Evolutionary conservation across 2,113 vertebrate species (phyloP).

Genomic region (Rhadina sibilatrix): DNA sequence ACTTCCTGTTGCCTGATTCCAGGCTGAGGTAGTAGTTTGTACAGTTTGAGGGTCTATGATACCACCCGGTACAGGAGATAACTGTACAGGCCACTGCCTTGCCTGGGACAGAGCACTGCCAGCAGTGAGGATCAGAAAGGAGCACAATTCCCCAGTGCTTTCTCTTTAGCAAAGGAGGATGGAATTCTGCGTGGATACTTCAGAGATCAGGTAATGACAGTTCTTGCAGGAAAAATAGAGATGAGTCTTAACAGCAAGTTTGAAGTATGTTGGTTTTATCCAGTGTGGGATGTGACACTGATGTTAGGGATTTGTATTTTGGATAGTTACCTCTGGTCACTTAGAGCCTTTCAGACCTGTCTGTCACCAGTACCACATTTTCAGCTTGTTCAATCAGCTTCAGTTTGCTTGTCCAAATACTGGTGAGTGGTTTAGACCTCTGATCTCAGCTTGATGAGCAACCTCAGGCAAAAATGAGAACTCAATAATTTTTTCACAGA

Average conservation of each 20-base stretch:
- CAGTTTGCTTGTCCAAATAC: background rate
- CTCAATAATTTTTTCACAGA: background rate
- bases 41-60: conserved; percentile 99
- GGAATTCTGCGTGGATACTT: conserved; percentile 17
- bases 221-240: background rate
- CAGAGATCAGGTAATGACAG: conserved; percentile 62
- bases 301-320: background rate
- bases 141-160: background rate
- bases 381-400: background rate
- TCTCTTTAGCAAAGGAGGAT: conserved; percentile 28
- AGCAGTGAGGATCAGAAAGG: background rate
- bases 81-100: conserved; percentile 99
- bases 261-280: background rate
- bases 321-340: background rate
- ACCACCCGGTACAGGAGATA: conserved; percentile 99
- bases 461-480: background rate
- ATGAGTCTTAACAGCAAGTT: background rate
- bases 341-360: background rate
- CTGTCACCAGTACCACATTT: background rate
- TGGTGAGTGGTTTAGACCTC: background rate
- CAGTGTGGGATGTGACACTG: background rate
- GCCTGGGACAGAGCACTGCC: conserved; percentile 88
- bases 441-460: background rate
- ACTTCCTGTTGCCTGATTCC: conserved; percentile 79
- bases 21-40: conserved; percentile 99